These are phyloP conservation scores for Rotaria socialis DNA, from an alignment of 2,888 invertebrate genomes.

Conservation along the genomic window DNA sequence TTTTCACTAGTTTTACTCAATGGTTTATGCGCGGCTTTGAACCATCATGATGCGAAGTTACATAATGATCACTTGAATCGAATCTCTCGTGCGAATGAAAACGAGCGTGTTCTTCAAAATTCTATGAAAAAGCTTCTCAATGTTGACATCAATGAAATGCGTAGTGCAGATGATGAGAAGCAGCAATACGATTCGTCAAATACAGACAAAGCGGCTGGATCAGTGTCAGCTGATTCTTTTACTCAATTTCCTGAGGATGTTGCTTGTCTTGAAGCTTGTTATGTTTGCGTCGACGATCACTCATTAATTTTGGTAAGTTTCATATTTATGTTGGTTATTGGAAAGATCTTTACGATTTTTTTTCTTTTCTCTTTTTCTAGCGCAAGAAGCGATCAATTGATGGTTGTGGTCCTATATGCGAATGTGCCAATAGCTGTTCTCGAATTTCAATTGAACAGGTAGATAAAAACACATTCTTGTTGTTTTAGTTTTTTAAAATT, in stretches of 20 bases:
- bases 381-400: not conserved
- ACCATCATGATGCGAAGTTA: not conserved
- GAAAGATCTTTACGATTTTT: not conserved
- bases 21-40: not conserved
- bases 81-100: not conserved
- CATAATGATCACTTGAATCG: not conserved
- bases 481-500: not conserved
- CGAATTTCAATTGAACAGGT: not conserved
- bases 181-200: not conserved
- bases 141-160: not conserved
- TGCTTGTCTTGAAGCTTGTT: constrained; percentile 11
- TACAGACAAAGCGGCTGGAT: not conserved
- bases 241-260: not conserved
- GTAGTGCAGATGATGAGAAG: not conserved
- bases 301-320: not conserved
- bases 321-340: not conserved
- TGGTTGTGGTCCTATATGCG: constrained; percentile 19
- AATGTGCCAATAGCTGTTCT: not conserved
- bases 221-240: not conserved
- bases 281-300: not conserved
- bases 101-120: not conserved
- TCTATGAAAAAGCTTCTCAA: not conserved
- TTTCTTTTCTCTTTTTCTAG: not conserved
- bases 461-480: not conserved
- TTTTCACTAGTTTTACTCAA: not conserved